phyloP scores from a whole-genome alignment of 2,113 vertebrate species.

The Pongo abelii region DNA sequence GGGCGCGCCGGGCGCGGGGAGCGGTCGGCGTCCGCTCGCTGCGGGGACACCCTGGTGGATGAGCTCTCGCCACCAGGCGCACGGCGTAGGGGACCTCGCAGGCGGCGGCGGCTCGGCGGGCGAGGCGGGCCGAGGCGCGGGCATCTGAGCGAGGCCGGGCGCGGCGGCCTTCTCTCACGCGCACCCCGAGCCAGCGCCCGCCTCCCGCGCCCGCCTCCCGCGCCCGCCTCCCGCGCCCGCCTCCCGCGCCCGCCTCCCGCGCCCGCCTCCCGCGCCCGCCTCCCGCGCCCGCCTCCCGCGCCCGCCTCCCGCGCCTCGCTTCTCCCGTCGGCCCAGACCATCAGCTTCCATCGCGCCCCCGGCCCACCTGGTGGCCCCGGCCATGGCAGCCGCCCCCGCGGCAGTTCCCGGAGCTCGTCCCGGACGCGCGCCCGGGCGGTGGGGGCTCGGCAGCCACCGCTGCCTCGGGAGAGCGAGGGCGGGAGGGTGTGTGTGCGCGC shows the following conservation, averaged over 20 bases:
- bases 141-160: constrained; percentile 61
- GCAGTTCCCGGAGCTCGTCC: constrained; percentile 18
- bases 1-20: constrained; percentile 49
- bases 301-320: constrained; percentile 42
- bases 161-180: too few species aligned
- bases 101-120: constrained; percentile 55
- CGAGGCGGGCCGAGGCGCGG: constrained; percentile 56
- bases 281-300: constrained; percentile 50
- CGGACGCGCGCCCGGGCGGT: constrained; percentile 66
- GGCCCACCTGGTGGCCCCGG: constrained; percentile 50
- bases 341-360: constrained; percentile 3
- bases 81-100: constrained; percentile 35
- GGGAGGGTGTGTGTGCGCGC: constrained; percentile 74
- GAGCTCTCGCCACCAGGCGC: constrained; percentile 42
- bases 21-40: constrained; percentile 60
- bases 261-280: background rate
- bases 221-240: too few species aligned
- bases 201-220: too few species aligned
- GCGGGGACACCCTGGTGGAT: constrained; percentile 68
- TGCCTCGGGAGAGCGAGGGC: constrained; percentile 77
- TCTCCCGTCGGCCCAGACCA: background rate
- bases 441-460: constrained; percentile 65
- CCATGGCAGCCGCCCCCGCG: constrained; percentile 29
- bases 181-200: background rate
- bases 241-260: too few species aligned